Base-by-base conservation (phyloP, 2,113 vertebrate genomes). In the Microcebus murinus region DNA sequence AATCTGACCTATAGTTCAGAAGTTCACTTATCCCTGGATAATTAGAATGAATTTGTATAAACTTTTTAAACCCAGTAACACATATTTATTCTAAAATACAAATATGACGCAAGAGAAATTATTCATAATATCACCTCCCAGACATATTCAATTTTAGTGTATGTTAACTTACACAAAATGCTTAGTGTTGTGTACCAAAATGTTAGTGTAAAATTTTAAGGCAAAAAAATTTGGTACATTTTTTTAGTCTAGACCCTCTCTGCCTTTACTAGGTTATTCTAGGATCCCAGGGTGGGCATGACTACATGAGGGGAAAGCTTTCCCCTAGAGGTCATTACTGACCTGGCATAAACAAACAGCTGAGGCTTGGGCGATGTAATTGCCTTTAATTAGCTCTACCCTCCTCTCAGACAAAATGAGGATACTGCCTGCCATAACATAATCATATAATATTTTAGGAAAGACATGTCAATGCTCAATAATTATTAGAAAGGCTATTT, bases 291-390 rank as follows among this genome's bases (percentile, higher is more conserved):
- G 11, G 11, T 48, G 25, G 6, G 7, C 1, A 1, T 65, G 31
- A 76, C 4, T 34, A 8, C 14, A 6, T 20, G 18, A 77, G 8
- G 8, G 31, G 7, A 77, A 65, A 1, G 1, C 18, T 67, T 15
- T 12, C 8, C 1, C 3, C 13, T 45, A 18, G 14, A n/a, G 2
- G 1, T 12, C 13, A 27, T 15, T 55, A n/a, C 2, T 6, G 1
- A 79, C 42, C 59, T 50, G 27, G 17, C 4, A 23, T 18, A 4
- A 84, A 76, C 3, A 25, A 42, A 15, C 2, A 83, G 6, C 0
- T 73, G 9, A 55, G 50, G 4, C 11, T 50, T n/a, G 21, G 3
- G 14, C 6, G 6, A 3, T 31, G 9, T 23, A 18, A 34, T 45
- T 29, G 27, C 8, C 29, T 45, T 87, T 8, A 0, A 34, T 4